Conservation (phyloP, 1,140 invertebrate genomes). For the Leucophenga varia region DNA sequence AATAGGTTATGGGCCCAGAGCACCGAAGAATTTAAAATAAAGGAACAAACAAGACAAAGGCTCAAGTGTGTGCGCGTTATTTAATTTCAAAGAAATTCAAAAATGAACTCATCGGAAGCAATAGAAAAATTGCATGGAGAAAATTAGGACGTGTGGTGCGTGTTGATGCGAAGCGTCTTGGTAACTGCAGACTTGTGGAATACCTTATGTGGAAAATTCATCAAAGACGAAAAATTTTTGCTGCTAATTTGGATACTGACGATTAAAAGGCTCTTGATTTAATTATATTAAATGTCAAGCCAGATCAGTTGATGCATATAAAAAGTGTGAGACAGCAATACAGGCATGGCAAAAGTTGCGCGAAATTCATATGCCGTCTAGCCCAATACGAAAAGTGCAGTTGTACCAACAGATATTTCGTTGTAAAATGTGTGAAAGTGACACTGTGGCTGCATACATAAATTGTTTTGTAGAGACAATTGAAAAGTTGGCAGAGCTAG, state of each 20-base stretch:
- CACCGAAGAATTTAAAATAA: no score
- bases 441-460: neutral
- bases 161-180: slow-evolving; percentile 2
- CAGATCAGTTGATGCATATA: neutral
- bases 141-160: slow-evolving; percentile 1
- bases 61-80: no score
- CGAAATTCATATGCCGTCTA: neutral
- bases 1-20: no score
- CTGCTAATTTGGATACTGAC: neutral
- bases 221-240: neutral
- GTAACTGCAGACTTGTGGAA: slow-evolving; percentile 4
- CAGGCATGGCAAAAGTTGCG: no score
- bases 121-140: slow-evolving; percentile 1
- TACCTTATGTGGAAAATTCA: neutral
- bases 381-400: neutral
- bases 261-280: slow-evolving; percentile 1
- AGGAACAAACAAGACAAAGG: no score
- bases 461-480: neutral
- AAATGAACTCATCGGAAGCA: no score
- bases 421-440: neutral
- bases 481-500: slow-evolving; percentile 6
- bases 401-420: neutral
- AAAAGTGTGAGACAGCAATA: no score
- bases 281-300: neutral
- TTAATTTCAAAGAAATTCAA: no score